phyloP scores from a whole-genome alignment of 2,797 vertebrate species.

The Babyrousa celebensis region DNA sequence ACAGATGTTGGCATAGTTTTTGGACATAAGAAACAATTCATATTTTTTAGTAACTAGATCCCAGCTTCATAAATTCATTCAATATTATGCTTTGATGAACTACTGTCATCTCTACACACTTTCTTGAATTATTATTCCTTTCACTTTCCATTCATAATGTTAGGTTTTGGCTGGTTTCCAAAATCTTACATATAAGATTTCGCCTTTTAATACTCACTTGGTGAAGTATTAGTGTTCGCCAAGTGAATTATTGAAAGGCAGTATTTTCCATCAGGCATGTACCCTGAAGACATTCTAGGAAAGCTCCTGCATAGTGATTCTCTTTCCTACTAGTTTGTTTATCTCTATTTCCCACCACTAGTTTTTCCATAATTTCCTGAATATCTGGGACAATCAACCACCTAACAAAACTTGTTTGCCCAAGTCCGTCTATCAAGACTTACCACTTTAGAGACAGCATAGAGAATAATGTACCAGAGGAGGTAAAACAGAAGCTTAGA shows the following conservation, averaged over 20 bases:
- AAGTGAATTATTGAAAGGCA: slow-evolving; percentile 14
- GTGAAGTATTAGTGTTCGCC: not conserved
- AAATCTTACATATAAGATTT: not conserved
- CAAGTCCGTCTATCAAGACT: slow-evolving; percentile 11
- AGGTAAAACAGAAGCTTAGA: slow-evolving; percentile 2
- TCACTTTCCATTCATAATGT: slow-evolving; percentile 62
- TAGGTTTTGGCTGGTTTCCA: not conserved
- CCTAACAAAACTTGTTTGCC: slow-evolving; percentile 36
- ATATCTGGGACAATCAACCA: not conserved
- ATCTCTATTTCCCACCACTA: slow-evolving; percentile 23
- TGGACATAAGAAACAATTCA: not conserved
- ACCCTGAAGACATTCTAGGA: not conserved
- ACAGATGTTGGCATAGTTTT: slow-evolving; percentile 17
- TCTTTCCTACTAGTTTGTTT: slow-evolving; percentile 22
- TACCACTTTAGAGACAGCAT: not conserved
- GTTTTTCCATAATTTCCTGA: not conserved
- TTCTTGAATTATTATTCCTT: slow-evolving; percentile 47
- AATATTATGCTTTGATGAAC: not conserved
- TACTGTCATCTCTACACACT: slow-evolving; percentile 2
- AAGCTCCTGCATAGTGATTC: not conserved
- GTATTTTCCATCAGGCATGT: not conserved
- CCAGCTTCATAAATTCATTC: slow-evolving; percentile 40
- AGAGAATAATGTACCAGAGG: not conserved
- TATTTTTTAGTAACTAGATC: slow-evolving; percentile 33
- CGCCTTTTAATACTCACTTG: too few relatives aligned